Evolutionary conservation across 2,888 invertebrate species (phyloP).

Genomic region (Micropterix aruncella): DNA sequence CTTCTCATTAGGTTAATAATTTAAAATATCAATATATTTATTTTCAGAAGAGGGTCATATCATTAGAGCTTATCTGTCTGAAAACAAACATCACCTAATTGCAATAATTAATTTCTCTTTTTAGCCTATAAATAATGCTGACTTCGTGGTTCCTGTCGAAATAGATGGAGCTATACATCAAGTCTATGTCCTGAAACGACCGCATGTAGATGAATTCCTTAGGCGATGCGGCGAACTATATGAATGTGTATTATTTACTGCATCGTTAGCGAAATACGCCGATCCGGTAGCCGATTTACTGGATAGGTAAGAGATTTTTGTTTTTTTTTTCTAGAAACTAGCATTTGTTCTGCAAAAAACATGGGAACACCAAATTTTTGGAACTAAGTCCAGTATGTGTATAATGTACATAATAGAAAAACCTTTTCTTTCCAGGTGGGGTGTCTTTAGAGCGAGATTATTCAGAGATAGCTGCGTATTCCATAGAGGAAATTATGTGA

Average conservation of each 20-base stretch:
- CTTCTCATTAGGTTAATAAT: too few species aligned
- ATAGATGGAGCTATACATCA: constrained; percentile 99
- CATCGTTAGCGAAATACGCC: constrained; percentile 98
- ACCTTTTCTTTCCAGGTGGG: constrained; percentile 55
- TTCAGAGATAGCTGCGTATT: constrained; percentile 99
- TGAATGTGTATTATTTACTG: constrained; percentile 99
- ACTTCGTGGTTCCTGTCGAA: constrained; percentile 99
- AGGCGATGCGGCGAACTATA: constrained; percentile 96
- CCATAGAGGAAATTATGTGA: constrained; percentile 99
- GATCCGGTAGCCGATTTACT: constrained; percentile 98
- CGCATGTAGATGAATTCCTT: constrained; percentile 97
- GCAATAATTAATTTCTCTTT: constrained; percentile 20
- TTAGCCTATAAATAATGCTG: constrained; percentile 98
- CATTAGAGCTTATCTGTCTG: too few species aligned
- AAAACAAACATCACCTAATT: too few species aligned
- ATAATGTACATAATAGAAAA: too few species aligned
- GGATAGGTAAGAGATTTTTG: constrained; percentile 45
- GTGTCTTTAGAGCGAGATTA: constrained; percentile 87
- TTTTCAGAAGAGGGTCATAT: too few species aligned
- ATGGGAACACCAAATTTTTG: too few species aligned
- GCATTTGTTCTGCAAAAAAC: too few species aligned
- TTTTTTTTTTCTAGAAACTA: background rate
- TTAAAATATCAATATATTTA: too few species aligned
- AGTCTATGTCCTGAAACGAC: constrained; percentile 96
- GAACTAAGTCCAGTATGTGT: too few species aligned